A percentile compares a stretch with the other conserved stretches of the same genome.
Evolutionary conservation across 2,888 invertebrate genomes (phyloP).

Genomic region (Furcula furcula): DNA sequence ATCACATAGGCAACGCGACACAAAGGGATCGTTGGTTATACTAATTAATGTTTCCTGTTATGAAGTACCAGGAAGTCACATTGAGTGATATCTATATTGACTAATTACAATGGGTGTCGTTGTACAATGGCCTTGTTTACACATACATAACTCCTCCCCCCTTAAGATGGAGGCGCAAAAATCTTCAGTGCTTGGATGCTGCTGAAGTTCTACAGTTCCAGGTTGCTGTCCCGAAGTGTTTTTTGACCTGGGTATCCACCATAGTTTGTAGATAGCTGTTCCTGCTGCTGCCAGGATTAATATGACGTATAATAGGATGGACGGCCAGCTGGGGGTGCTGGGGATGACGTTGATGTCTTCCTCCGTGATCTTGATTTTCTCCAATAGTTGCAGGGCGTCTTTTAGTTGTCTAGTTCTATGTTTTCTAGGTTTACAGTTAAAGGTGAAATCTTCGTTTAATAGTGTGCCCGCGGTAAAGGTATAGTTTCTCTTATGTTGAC

Average conservation of each 20-base stretch:
- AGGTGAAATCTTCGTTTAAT: slow-evolving; percentile 7
- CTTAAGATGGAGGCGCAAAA: slow-evolving; percentile 13
- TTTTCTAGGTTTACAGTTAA: slow-evolving; percentile 13
- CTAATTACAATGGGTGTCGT: no score
- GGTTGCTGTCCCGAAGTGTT: background rate
- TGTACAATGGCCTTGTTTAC: no score
- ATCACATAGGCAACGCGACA: no score
- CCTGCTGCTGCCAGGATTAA: slow-evolving; percentile 2
- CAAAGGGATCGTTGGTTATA: no score
- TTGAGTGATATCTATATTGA: no score
- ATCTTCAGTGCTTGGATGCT: background rate
- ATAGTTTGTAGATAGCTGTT: slow-evolving; percentile 4
- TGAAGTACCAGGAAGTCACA: no score
- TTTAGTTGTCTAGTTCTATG: slow-evolving; percentile 12
- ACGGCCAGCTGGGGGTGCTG: slow-evolving; percentile 10
- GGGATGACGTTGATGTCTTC: background rate
- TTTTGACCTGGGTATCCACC: slow-evolving; percentile 2
- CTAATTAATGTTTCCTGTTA: no score
- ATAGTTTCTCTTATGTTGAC: slow-evolving; percentile 19
- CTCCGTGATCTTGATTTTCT: slow-evolving; percentile 1
- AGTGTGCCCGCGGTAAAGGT: slow-evolving; percentile 18
- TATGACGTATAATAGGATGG: slow-evolving; percentile 5
- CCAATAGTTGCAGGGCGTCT: slow-evolving; percentile 6
- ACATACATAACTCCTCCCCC: slow-evolving; percentile 5
- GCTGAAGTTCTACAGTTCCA: slow-evolving; percentile 2